Evolutionary conservation across 2,113 vertebrate species (phyloP), one percentile per base, ranked within the genome.

Genomic region (Indicator indicator): DNA sequence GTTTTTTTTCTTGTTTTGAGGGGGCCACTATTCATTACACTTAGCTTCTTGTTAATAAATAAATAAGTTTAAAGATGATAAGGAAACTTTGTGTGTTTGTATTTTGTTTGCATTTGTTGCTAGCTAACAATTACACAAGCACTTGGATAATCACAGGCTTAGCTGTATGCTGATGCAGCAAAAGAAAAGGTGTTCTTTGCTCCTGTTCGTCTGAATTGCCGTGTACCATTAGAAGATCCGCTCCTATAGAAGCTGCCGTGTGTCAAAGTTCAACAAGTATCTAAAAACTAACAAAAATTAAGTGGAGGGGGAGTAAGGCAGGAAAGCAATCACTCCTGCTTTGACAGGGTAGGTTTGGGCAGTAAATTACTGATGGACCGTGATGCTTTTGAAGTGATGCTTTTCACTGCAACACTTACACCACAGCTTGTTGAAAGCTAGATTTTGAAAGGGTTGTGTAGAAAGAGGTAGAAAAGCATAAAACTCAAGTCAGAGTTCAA

Each of bases 171-270:
- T 52, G 20, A 19, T 50, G 54, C 20, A 69, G 44, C 26, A 44
- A 74, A 86, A 80, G 17, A 11, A 76, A 16, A 20, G 23, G 28
- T 33, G 16, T 6, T 7, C 64, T 80, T 77, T 81, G 26, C 27
- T 16, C 4, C 50, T 65, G 15, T 48, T 46, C 60, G 5, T 63
- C n/a, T 56, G 55, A 64, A 48, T 69, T 69, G 14, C 16, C 24
- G 7, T 0, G 0, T 71, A 6, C 16, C 4, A 2, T 58, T 86
- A 32, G 73, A 80, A 28, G 27, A 80, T 5, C 20, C 2, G 2
- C 36, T 81, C 20, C 23, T 83, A 0, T 36, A 33, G 2, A 1
- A 70, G 30, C 16, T 77, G 12, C 23, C 54, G 3, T 40, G 5
- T 60, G 30, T 63, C 11, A 70, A 32, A 83, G 55, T 55, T 38